Conservation (phyloP, 2,888 invertebrate species). For the Aspidapion aeneum region DNA sequence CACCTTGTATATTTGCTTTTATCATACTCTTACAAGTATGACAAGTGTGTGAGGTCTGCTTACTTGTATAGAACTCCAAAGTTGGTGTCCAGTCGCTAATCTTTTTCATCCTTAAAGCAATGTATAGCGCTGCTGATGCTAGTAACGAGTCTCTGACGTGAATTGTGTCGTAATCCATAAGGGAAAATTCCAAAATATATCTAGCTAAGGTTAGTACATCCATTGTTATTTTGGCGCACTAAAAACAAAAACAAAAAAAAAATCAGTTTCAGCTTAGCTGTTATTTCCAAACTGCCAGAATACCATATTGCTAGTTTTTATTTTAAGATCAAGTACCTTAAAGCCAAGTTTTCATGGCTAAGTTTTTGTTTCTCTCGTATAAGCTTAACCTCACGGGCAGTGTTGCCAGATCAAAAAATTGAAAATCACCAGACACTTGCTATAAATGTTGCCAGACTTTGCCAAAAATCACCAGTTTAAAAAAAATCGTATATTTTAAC, state of each 20-base stretch:
- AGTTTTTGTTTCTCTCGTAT: too few relatives aligned
- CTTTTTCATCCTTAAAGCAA: constrained; percentile 85
- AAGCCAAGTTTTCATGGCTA: too few relatives aligned
- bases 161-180: constrained; percentile 87
- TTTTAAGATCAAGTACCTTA: background rate
- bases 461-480: too few relatives aligned
- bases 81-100: constrained; percentile 71
- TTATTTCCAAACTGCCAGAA: constrained; percentile 1
- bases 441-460: too few relatives aligned
- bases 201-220: constrained; percentile 89
- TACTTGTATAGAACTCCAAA: constrained; percentile 74
- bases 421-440: too few relatives aligned
- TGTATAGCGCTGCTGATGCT: constrained; percentile 83
- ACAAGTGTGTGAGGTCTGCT: too few relatives aligned
- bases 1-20: too few relatives aligned
- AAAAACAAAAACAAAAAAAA: constrained; percentile 30
- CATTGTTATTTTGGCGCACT: constrained; percentile 87
- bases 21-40: too few relatives aligned
- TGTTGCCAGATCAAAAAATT: too few relatives aligned
- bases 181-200: constrained; percentile 87
- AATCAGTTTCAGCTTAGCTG: too few relatives aligned
- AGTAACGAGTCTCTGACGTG: constrained; percentile 80
- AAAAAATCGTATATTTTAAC: too few relatives aligned
- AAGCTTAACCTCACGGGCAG: too few relatives aligned
- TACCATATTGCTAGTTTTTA: background rate